Conservation (phyloP, 2,797 vertebrate genomes). For the Valencia hispanica region DNA sequence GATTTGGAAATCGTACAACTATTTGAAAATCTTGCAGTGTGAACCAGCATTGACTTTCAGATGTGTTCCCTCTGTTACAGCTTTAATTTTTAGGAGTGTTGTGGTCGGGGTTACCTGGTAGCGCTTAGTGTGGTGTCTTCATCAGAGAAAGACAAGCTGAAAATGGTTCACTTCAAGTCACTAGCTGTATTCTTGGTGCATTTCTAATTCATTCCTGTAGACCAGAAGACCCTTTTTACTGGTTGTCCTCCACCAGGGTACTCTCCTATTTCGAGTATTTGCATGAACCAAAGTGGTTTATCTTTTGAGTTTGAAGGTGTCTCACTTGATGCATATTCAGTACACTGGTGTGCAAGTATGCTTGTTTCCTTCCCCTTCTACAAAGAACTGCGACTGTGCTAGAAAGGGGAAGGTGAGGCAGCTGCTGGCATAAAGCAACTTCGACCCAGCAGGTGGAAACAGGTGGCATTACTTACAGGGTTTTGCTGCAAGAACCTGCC, state of each 20-base stretch:
- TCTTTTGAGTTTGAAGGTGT: slow-evolving; percentile 5
- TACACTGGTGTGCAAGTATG: slow-evolving; percentile 18
- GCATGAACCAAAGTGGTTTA: slow-evolving; percentile 51
- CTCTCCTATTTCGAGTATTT: slow-evolving; percentile 40
- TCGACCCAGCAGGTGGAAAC: slow-evolving; percentile 49
- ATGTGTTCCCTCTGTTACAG: no score
- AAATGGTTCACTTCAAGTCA: neutral
- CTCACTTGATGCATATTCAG: slow-evolving; percentile 14
- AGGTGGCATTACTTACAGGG: slow-evolving; percentile 45
- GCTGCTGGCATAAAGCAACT: slow-evolving; percentile 31
- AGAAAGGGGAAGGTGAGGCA: slow-evolving; percentile 28
- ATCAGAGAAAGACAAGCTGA: neutral
- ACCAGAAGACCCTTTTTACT: slow-evolving; percentile 34
- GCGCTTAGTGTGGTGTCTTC: no score
- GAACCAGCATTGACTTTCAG: no score
- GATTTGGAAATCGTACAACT: no score
- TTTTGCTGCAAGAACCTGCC: slow-evolving; percentile 39
- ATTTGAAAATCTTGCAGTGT: no score
- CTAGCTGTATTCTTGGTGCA: neutral
- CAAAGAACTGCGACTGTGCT: slow-evolving; percentile 36
- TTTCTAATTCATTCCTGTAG: neutral
- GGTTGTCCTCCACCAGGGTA: slow-evolving; percentile 19
- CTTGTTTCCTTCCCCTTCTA: slow-evolving; percentile 13
- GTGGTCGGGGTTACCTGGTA: no score
- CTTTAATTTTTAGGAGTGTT: no score